Base-by-base conservation (phyloP, 2,113 vertebrate genomes). In the Paramisgurnus dabryanus region DNA sequence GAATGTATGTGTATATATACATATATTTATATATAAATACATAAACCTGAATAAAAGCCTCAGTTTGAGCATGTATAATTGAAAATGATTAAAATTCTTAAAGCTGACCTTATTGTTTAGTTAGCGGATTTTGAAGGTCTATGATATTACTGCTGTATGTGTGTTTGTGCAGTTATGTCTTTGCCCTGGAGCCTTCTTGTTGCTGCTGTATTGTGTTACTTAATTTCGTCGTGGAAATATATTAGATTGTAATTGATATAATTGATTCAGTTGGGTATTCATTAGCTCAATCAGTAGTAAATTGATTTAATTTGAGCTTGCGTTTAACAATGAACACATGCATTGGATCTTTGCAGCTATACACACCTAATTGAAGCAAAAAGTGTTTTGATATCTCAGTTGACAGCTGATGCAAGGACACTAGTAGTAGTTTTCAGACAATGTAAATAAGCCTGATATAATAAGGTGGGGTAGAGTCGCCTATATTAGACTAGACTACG, bases 171-270 rank as follows among this genome's bases (percentile, higher is more conserved):
- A 34, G 27, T 34, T 22, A 34, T 34, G 82, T 4, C 50, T 53
- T 15, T 53, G 10, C 88, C 88, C 87, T 90, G 90, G 90, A 90
- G 89, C 87, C 78, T 63, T 6, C 6, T 53, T 18, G 7, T 15
- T 45, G 17, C 18, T 79, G 27, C 45, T 53, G 22, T 39, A 39
- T 34, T 49, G 67, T 69, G 2, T 45, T 13, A 40, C 12, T n/a
- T 66, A 47, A 66, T 63, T 57, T 63, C 58, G 49, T 17, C 12
- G 47, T 60, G 47, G n/a, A 49, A 40, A 65, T 75, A 70, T 73
- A 5, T 60, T 22, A 45, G 58, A 41, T 55, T 39, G 43, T 43
- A 76, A 64, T 60, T 22, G 45, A 64, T 66, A n/a, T 70, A 81
- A 81, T 80, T 40, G 66, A 70, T 65, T 41, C 39, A 57, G 76